phyloP scores from a whole-genome alignment of 2,888 invertebrate genomes.

The Coremacera marginata region DNA sequence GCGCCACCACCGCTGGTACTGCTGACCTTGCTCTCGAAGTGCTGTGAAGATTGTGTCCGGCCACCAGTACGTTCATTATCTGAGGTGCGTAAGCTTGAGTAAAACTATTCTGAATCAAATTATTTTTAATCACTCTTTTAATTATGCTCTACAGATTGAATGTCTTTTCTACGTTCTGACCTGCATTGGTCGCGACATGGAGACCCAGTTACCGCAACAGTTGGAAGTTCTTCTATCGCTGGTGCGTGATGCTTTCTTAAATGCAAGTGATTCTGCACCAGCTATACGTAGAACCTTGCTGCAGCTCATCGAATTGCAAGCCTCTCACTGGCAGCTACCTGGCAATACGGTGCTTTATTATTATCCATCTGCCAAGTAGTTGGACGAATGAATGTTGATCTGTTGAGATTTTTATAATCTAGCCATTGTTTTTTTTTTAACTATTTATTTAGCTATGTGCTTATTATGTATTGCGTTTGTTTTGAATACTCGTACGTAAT shows the following conservation, averaged over 20 bases:
- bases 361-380: conserved; percentile 76
- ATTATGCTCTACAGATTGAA: conserved; percentile 78
- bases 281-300: conserved; percentile 86
- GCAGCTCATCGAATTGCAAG: conserved; percentile 91
- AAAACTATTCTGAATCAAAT: neutral
- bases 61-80: conserved; percentile 84
- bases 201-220: conserved; percentile 83
- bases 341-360: conserved; percentile 92
- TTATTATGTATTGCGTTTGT: neutral
- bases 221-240: conserved; percentile 83
- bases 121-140: neutral
- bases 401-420: neutral
- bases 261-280: conserved; percentile 78
- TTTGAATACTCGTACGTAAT: neutral
- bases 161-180: conserved; percentile 90
- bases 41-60: conserved; percentile 88
- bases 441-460: neutral
- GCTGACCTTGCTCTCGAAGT: conserved; percentile 86
- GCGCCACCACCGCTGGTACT: conserved; percentile 81
- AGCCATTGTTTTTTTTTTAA: neutral
- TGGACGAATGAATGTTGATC: neutral
- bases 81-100: conserved; percentile 72
- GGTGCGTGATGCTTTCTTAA: conserved; percentile 88
- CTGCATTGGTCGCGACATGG: conserved; percentile 89
- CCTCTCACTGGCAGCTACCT: conserved; percentile 91